phyloP scores from a whole-genome alignment of 2,888 invertebrate genomes.

The Agrotis ipsilon region DNA sequence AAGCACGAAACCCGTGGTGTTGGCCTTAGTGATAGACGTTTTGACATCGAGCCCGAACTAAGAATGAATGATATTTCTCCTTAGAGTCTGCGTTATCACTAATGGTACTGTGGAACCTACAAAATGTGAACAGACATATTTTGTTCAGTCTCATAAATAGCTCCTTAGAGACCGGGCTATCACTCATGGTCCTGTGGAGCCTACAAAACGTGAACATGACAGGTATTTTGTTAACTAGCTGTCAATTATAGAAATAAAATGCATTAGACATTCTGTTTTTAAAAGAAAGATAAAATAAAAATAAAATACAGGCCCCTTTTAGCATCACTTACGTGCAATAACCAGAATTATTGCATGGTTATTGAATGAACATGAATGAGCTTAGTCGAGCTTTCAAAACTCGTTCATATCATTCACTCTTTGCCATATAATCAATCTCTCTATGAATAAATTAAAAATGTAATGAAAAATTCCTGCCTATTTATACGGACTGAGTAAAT shows the following conservation, averaged over 20 bases:
- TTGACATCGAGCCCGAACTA: too few species aligned
- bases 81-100: too few species aligned
- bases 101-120: too few species aligned
- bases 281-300: background rate
- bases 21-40: too few species aligned
- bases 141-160: too few species aligned
- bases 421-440: slow-evolving; percentile 41
- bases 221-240: background rate
- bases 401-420: background rate
- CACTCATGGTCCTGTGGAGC: too few species aligned
- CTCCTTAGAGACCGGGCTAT: too few species aligned
- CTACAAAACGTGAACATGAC: too few species aligned
- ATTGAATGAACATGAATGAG: slow-evolving; percentile 13
- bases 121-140: too few species aligned
- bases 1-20: too few species aligned
- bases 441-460: slow-evolving; percentile 53
- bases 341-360: slow-evolving; percentile 8
- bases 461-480: slow-evolving; percentile 29
- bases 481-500: slow-evolving; percentile 13
- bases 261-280: background rate
- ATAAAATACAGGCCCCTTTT: background rate
- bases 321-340: background rate
- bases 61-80: too few species aligned
- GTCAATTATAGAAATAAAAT: background rate
- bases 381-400: background rate